Percentiles rank a stretch among this genome's conserved stretches.
Conservation (phyloP, 2,797 vertebrate genomes). For the Etheostoma nigrum region DNA sequence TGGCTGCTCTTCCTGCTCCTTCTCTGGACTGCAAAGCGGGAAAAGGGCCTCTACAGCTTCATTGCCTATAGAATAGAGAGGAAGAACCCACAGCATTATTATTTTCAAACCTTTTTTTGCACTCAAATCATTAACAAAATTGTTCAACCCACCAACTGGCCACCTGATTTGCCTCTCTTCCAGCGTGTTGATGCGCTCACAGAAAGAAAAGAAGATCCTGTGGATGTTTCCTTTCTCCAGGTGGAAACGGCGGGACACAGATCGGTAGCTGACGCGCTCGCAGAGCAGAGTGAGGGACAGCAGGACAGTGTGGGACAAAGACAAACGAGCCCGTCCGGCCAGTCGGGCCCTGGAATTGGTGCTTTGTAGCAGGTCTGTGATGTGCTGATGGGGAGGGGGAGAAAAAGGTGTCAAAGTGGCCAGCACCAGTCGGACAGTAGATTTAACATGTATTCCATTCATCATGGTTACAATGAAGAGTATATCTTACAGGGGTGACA, state of each 20-base stretch:
- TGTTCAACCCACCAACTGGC: conserved; percentile 74
- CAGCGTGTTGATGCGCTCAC: conserved; percentile 79
- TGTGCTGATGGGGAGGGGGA: conserved; percentile 60
- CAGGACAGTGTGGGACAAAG: conserved; percentile 80
- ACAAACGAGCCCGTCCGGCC: conserved; percentile 83
- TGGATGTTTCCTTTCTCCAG: conserved; percentile 88
- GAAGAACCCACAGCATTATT: neutral
- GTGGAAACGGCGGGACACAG: conserved; percentile 81
- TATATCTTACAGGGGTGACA: neutral
- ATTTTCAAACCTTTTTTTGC: neutral
- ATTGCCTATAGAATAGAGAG: conserved; percentile 52
- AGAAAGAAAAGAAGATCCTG: conserved; percentile 87
- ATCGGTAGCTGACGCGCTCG: conserved; percentile 82
- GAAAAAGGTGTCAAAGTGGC: neutral
- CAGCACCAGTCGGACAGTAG: neutral
- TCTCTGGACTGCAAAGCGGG: conserved; percentile 61
- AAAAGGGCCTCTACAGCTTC: conserved; percentile 66
- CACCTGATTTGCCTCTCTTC: conserved; percentile 74
- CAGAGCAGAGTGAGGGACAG: conserved; percentile 84
- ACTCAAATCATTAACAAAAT: neutral
- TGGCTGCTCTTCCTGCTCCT: conserved; percentile 32
- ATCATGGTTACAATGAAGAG: neutral
- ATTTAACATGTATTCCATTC: neutral
- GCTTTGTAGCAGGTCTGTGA: conserved; percentile 80
- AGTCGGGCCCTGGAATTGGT: conserved; percentile 75